Evolutionary conservation across 2,797 vertebrate genomes (phyloP).

Genomic region (Pangasius sanitwongsei): DNA sequence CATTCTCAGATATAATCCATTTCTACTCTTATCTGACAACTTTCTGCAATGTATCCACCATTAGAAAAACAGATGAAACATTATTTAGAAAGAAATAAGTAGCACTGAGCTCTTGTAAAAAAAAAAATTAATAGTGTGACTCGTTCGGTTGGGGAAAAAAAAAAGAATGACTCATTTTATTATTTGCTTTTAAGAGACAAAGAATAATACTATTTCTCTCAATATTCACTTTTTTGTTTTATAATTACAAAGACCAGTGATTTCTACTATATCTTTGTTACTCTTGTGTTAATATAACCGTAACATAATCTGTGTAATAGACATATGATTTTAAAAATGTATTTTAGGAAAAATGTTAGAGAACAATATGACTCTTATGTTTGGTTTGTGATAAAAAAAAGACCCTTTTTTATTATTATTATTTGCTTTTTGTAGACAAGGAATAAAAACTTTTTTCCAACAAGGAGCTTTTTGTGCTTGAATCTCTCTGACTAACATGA

Average conservation of each 20-base stretch:
- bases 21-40: not conserved
- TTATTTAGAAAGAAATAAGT: not conserved
- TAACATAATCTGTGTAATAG: not conserved
- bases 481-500: not conserved
- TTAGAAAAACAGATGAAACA: not conserved
- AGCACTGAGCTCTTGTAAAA: not conserved
- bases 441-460: not conserved
- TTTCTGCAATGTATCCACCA: not conserved
- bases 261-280: not conserved
- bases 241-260: not conserved
- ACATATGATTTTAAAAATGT: not conserved
- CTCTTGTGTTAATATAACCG: not conserved
- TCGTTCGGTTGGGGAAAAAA: not conserved
- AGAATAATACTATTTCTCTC: not conserved
- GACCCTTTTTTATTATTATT: not conserved
- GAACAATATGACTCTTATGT: not conserved
- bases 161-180: not conserved
- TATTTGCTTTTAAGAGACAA: not conserved
- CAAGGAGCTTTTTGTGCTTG: not conserved
- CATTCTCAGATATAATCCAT: conserved; percentile 4
- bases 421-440: not conserved
- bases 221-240: not conserved
- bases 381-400: not conserved
- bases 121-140: not conserved
- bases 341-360: not conserved